Evolutionary conservation across 2,113 vertebrate species (phyloP).

Genomic region (Notiomystis cincta): DNA sequence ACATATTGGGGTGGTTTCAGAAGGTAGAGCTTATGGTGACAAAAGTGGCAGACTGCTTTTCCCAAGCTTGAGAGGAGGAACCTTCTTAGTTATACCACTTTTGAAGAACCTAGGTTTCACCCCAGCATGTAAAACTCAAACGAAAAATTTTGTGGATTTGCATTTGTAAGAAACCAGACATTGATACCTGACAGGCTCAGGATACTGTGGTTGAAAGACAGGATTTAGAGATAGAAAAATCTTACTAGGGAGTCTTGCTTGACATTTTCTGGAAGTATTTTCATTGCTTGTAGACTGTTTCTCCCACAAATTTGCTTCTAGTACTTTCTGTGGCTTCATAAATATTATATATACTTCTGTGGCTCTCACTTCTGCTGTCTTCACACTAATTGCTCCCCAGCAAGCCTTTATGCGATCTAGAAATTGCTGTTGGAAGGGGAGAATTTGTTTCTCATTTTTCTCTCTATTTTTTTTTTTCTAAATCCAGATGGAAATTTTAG

Average conservation of each 20-base stretch:
- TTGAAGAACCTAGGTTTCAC: neutral
- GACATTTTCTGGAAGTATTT: neutral
- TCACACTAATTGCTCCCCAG: neutral
- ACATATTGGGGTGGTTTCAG: neutral
- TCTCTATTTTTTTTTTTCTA: fast-evolving
- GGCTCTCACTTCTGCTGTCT: neutral
- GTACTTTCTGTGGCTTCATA: neutral
- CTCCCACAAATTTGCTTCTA: neutral
- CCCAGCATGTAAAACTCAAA: neutral
- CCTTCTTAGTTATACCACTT: neutral
- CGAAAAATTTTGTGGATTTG: neutral
- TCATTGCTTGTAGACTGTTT: neutral
- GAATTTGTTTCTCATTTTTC: neutral
- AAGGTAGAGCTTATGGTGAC: neutral
- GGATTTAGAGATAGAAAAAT: neutral
- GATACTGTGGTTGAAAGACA: neutral
- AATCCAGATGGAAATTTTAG: neutral
- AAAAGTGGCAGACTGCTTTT: neutral
- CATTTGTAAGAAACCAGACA: neutral
- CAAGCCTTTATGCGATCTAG: neutral
- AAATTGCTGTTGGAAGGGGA: neutral
- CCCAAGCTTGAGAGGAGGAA: neutral
- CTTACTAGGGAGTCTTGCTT: neutral
- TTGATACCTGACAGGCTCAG: neutral
- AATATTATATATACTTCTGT: neutral